Conservation (phyloP, 1,140 invertebrate species). For the Stenopsyche tienmushanensis region DNA sequence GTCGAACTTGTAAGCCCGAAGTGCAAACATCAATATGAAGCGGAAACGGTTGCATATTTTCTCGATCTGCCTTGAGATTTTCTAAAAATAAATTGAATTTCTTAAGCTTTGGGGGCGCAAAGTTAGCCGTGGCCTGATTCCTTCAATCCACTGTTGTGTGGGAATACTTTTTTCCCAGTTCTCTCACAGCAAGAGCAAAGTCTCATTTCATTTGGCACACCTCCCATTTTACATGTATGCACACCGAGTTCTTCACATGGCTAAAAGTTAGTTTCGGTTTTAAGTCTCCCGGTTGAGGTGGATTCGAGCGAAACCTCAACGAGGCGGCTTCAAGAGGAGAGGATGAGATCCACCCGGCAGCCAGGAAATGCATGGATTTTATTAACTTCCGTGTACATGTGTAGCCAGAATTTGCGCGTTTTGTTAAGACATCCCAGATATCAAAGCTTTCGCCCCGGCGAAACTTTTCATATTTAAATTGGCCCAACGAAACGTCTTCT, state of each 20-base stretch:
- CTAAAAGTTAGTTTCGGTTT: conserved; percentile 31
- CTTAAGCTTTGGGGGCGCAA: too few relatives aligned
- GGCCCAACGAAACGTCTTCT: too few relatives aligned
- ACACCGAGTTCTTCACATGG: conserved; percentile 26
- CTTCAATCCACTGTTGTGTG: too few relatives aligned
- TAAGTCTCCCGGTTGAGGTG: conserved; percentile 35
- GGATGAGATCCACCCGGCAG: background rate
- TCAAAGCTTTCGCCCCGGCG: background rate
- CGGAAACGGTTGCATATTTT: too few relatives aligned
- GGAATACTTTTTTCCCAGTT: too few relatives aligned
- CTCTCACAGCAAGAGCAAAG: too few relatives aligned
- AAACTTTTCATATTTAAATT: background rate
- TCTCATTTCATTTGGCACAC: conserved; percentile 22
- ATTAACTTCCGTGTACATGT: conserved; percentile 27
- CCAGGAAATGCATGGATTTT: conserved; percentile 29
- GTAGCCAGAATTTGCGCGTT: conserved; percentile 30
- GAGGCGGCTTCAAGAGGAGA: background rate
- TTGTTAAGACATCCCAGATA: conserved; percentile 25
- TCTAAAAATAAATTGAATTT: too few relatives aligned
- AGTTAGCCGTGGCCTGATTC: too few relatives aligned
- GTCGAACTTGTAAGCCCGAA: too few relatives aligned
- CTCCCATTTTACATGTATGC: background rate
- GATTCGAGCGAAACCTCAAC: background rate
- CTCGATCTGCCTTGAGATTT: too few relatives aligned
- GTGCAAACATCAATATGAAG: too few relatives aligned